Evolutionary conservation across 2,888 invertebrate species (phyloP).

Genomic region (Cepaea hortensis): DNA sequence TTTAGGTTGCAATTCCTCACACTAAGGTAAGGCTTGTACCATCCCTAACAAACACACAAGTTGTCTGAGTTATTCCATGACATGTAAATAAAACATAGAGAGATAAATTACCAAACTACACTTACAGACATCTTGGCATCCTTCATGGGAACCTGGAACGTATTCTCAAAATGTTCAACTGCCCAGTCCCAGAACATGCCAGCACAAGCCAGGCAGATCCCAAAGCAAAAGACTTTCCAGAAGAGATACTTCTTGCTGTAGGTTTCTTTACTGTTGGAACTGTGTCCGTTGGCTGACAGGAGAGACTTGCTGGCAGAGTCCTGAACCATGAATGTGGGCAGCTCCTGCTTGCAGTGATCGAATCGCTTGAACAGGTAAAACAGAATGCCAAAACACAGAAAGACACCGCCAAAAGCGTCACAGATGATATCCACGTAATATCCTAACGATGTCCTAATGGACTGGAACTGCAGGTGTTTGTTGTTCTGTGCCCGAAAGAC

Average conservation of each 20-base stretch:
- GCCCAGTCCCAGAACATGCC: conserved; percentile 66
- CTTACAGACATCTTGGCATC: conserved; percentile 53
- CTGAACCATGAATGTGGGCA: conserved; percentile 43
- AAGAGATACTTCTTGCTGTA: conserved; percentile 64
- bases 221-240: conserved; percentile 65
- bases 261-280: background rate
- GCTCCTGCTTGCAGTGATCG: conserved; percentile 45
- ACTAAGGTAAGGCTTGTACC: no score
- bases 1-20: no score
- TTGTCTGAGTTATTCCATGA: no score
- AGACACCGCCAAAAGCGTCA: conserved; percentile 49
- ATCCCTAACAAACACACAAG: no score
- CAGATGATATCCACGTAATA: conserved; percentile 51
- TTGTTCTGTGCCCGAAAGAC: conserved; percentile 84
- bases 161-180: conserved; percentile 58
- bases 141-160: conserved; percentile 61
- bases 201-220: conserved; percentile 59
- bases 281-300: conserved; percentile 49
- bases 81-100: background rate
- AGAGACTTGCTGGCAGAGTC: conserved; percentile 40
- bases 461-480: conserved; percentile 50
- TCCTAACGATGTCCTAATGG: conserved; percentile 44
- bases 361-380: conserved; percentile 50
- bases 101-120: background rate
- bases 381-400: conserved; percentile 50